phyloP scores from a whole-genome alignment of 1,140 invertebrate genomes.

The Solenopsis fugax region DNA sequence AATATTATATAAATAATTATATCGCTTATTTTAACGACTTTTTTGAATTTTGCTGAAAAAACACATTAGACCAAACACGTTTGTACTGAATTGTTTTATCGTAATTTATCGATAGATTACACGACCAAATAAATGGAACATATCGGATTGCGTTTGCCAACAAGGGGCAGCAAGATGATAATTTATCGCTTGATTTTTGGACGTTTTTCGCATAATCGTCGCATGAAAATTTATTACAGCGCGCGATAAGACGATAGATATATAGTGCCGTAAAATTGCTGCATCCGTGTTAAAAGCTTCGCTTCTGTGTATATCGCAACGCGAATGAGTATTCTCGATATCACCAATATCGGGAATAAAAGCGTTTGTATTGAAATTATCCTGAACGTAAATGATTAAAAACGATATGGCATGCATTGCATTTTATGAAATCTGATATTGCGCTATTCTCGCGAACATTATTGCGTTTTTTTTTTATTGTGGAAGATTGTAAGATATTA shows the following conservation, averaged over 20 bases:
- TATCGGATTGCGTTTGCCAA: conserved; percentile 43
- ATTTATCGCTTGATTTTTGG: conserved; percentile 51
- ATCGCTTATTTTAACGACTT: background rate
- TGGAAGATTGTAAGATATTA: background rate
- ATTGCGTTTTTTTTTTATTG: conserved; percentile 12
- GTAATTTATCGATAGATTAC: conserved; percentile 24
- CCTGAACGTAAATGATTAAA: conserved; percentile 52
- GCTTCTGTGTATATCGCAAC: conserved; percentile 6
- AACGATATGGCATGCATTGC: conserved; percentile 15
- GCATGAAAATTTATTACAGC: conserved; percentile 39
- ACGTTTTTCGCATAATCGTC: conserved; percentile 40
- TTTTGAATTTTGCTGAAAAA: background rate
- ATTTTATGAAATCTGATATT: conserved; percentile 60
- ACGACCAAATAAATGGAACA: conserved; percentile 17
- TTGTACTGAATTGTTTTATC: conserved; percentile 7
- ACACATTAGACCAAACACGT: background rate
- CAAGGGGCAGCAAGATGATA: conserved; percentile 17
- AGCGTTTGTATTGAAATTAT: conserved; percentile 53
- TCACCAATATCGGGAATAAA: conserved; percentile 58
- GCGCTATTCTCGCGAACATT: background rate
- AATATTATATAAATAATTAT: background rate
- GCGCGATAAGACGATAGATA: conserved; percentile 43
- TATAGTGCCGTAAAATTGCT: conserved; percentile 50
- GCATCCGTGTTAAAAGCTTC: conserved; percentile 44
- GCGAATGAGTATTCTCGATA: conserved; percentile 41